Percentiles rank a stretch among this genome's conserved stretches.
Evolutionary conservation across 1,140 invertebrate species (phyloP).

Genomic region (Caenorhabditis inopinata): DNA sequence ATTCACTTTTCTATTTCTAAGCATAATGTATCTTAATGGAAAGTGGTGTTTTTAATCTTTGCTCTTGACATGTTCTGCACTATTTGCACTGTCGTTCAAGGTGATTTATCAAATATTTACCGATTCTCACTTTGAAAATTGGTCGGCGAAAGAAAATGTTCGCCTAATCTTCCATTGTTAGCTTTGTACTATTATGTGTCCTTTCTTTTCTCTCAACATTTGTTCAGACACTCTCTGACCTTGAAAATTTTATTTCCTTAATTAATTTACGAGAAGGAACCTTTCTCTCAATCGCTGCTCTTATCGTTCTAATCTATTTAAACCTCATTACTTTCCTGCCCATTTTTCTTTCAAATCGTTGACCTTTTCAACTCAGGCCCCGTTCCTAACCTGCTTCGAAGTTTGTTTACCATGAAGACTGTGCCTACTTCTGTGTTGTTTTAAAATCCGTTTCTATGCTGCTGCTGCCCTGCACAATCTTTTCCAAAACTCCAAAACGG

Average conservation of each 20-base stretch:
- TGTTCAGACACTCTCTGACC: slow-evolving; percentile 8
- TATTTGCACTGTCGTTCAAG: not conserved
- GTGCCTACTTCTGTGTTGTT: not conserved
- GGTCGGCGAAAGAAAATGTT: not conserved
- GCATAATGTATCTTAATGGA: too few species aligned
- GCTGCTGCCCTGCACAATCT: not conserved
- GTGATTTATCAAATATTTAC: slow-evolving; percentile 12
- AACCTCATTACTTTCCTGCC: not conserved
- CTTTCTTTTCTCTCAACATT: too few species aligned
- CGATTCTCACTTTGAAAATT: slow-evolving; percentile 1
- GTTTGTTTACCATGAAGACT: slow-evolving; percentile 3
- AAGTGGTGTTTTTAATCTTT: slow-evolving; percentile 14
- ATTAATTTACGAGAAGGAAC: not conserved
- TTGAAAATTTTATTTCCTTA: too few species aligned
- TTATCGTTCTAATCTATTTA: too few species aligned
- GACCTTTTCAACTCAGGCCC: not conserved
- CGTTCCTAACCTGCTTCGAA: not conserved
- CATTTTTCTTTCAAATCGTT: not conserved
- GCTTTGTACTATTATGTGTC: too few species aligned
- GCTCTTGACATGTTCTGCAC: not conserved
- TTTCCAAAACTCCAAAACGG: slow-evolving; percentile 25
- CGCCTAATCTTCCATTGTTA: too few species aligned
- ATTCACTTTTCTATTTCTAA: too few species aligned
- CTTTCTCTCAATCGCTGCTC: too few species aligned
- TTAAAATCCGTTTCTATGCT: not conserved